phyloP scores from a whole-genome alignment of 35 echinoderm and acorn worm genomes.

The Diadema setosum region DNA sequence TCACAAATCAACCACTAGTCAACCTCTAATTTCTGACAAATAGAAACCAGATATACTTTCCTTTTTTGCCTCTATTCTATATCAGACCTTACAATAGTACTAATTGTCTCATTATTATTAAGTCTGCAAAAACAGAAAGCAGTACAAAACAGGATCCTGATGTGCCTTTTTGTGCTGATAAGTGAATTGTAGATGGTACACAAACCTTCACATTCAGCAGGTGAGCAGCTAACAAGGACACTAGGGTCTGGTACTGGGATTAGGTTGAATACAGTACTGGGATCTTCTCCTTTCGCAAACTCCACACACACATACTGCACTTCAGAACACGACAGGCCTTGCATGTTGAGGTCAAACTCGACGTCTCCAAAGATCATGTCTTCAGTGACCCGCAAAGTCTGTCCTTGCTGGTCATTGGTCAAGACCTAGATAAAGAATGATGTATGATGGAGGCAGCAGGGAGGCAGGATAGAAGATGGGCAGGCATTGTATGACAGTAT shows the following conservation, averaged over 20 bases:
- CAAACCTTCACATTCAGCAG: conserved; percentile 44
- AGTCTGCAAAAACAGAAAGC: no score
- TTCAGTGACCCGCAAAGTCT: conserved; percentile 40
- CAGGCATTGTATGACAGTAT: background rate
- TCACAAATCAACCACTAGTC: no score
- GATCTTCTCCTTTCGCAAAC: conserved; percentile 44
- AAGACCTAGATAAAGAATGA: conserved; percentile 31
- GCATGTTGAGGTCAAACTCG: conserved; percentile 62
- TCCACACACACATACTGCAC: conserved; percentile 71
- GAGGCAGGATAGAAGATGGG: background rate
- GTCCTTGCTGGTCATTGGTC: conserved; percentile 14
- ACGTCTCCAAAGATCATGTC: conserved; percentile 58
- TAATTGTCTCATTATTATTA: no score
- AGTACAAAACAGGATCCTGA: no score
- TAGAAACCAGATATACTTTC: no score
- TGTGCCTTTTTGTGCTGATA: no score
- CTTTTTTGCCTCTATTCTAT: no score
- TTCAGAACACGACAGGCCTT: conserved; percentile 39
- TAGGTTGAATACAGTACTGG: conserved; percentile 52
- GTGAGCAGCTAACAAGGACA: conserved; percentile 35
- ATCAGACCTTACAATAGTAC: no score
- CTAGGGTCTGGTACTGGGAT: conserved; percentile 25
- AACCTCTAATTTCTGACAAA: no score
- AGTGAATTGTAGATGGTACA: no score
- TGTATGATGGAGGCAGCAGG: background rate